A percentile compares a stretch with the other conserved stretches of the same genome.
Conservation (phyloP, 2,113 vertebrate species). For the Seriola dumerili region DNA sequence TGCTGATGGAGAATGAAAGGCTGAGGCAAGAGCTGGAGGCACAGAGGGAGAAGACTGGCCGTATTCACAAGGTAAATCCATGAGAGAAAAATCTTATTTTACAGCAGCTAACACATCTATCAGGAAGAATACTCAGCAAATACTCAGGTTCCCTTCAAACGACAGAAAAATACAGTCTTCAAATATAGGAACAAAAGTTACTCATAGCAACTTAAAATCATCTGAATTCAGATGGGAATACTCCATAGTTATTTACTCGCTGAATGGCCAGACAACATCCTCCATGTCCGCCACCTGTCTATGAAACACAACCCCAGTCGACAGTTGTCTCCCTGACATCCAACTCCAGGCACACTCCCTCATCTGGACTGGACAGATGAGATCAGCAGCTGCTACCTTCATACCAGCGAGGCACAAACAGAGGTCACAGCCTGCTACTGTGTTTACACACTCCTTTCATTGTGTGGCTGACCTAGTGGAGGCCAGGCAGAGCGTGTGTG, state of each 20-base stretch:
- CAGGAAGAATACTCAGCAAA: background rate
- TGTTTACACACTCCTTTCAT: slow-evolving; percentile 75
- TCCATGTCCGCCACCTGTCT: slow-evolving; percentile 62
- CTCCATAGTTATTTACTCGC: background rate
- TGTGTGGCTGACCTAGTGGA: slow-evolving; percentile 65
- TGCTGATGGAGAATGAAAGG: slow-evolving; percentile 93
- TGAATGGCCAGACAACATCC: slow-evolving; percentile 13
- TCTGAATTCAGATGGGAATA: slow-evolving; percentile 12
- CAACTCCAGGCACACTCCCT: slow-evolving; percentile 61
- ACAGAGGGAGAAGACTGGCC: slow-evolving; percentile 87
- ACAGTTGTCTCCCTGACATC: slow-evolving; percentile 69
- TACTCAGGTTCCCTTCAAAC: background rate
- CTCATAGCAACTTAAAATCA: background rate
- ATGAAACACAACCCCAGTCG: slow-evolving; percentile 69
- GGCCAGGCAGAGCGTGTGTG: slow-evolving; percentile 40
- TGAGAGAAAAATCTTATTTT: background rate
- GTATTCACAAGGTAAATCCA: slow-evolving; percentile 93
- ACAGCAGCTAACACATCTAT: background rate
- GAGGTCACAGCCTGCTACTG: slow-evolving; percentile 73
- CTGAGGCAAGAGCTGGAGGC: slow-evolving; percentile 91
- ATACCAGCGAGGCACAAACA: slow-evolving; percentile 57
- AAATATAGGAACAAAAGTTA: background rate
- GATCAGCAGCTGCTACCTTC: slow-evolving; percentile 75
- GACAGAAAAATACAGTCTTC: background rate
- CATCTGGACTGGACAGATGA: slow-evolving; percentile 70